A percentile compares a stretch with the other conserved stretches of the same genome.
These are phyloP conservation scores for Noctua janthina DNA, from an alignment of 2,888 invertebrate genomes.

Conservation along the genomic window DNA sequence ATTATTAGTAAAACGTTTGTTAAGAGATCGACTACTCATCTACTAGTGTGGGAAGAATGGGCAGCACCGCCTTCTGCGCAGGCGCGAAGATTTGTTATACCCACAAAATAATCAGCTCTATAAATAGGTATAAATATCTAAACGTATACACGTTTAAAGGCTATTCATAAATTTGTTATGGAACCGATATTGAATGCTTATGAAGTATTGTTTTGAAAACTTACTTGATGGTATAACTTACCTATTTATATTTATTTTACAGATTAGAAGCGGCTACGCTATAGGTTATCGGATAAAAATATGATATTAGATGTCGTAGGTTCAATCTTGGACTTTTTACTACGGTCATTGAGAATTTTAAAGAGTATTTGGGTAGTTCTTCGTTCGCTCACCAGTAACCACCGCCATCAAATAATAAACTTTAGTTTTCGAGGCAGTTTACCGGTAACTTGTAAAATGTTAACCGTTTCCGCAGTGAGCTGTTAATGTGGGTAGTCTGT, in stretches of 20 bases:
- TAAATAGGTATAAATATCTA: constrained; percentile 45
- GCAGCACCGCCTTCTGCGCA: constrained; percentile 63
- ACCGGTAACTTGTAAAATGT: constrained; percentile 31
- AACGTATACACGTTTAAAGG: constrained; percentile 21
- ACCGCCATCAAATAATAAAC: constrained; percentile 1
- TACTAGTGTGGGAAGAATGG: constrained; percentile 59
- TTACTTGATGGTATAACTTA: constrained; percentile 2
- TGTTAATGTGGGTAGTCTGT: constrained; percentile 32
- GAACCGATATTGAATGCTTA: constrained; percentile 31
- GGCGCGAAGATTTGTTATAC: constrained; percentile 69
- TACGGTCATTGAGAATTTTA: not conserved
- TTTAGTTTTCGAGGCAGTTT: constrained; percentile 21
- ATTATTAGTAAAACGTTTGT: constrained; percentile 61
- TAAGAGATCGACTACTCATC: constrained; percentile 45
- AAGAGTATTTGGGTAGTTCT: not conserved
- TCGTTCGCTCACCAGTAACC: constrained; percentile 9
- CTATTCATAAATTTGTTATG: constrained; percentile 52
- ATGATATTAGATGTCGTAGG: constrained; percentile 38
- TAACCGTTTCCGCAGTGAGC: constrained; percentile 37
- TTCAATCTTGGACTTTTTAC: constrained; percentile 22
- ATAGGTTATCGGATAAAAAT: constrained; percentile 50
- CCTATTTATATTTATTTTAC: not conserved
- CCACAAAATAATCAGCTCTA: constrained; percentile 58
- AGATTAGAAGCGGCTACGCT: constrained; percentile 19
- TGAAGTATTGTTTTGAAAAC: constrained; percentile 31